These are phyloP conservation scores for Arbacia lixula DNA, from an alignment of 53 echinoderm and acorn worm species.

Conservation along the genomic window DNA sequence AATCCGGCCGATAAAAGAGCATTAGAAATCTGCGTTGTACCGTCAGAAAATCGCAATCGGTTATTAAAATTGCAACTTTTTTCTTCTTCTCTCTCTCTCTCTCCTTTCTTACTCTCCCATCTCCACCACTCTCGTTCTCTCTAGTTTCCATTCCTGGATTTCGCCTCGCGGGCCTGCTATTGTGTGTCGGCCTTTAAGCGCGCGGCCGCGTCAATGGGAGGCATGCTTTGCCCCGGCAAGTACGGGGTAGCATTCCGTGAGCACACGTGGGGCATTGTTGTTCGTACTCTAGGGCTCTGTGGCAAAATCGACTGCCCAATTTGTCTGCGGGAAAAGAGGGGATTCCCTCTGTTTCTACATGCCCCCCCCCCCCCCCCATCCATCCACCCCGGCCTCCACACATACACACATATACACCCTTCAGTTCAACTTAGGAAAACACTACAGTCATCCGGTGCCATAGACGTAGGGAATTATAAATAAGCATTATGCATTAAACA, in stretches of 20 bases:
- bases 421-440: too few species aligned
- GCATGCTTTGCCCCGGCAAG: slow-evolving; percentile 11
- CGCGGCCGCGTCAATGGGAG: slow-evolving; percentile 16
- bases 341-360: not conserved
- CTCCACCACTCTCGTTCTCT: not conserved
- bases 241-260: slow-evolving; percentile 3
- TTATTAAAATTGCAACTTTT: slow-evolving; percentile 55
- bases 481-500: too few species aligned
- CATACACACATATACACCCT: too few species aligned
- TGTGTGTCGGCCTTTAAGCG: slow-evolving; percentile 34
- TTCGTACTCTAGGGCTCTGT: not conserved
- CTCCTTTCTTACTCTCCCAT: not conserved
- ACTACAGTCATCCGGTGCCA: too few species aligned
- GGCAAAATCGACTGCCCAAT: slow-evolving; percentile 8
- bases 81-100: not conserved
- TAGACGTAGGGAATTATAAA: too few species aligned
- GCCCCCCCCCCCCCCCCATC: too few species aligned
- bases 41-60: slow-evolving; percentile 12
- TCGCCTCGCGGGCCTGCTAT: slow-evolving; percentile 49
- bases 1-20: slow-evolving; percentile 17
- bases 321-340: slow-evolving; percentile 19
- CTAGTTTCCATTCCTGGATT: not conserved
- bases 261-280: slow-evolving; percentile 32
- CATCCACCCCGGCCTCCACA: not conserved
- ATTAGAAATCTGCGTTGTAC: slow-evolving; percentile 12